phyloP scores from a whole-genome alignment of 2,888 invertebrate species.

The Leptopilina drosophilae region DNA sequence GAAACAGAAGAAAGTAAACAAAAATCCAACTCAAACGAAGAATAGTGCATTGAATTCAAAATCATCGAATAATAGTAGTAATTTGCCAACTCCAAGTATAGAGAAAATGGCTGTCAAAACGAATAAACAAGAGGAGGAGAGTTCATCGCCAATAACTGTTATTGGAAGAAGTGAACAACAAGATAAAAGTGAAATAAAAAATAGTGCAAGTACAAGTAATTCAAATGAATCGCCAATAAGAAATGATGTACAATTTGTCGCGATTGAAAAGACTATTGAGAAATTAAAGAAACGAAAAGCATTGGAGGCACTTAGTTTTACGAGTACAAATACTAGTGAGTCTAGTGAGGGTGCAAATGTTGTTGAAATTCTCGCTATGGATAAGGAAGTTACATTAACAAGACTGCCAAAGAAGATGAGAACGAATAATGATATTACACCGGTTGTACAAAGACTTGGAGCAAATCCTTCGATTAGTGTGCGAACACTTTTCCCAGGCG shows the following conservation, averaged over 20 bases:
- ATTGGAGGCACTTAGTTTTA: slow-evolving; percentile 64
- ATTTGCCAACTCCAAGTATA: slow-evolving; percentile 44
- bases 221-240: slow-evolving; percentile 56
- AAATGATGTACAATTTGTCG: slow-evolving; percentile 63
- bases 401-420: slow-evolving; percentile 77
- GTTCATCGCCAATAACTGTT: slow-evolving; percentile 21
- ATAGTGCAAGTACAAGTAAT: slow-evolving; percentile 40
- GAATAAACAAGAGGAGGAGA: slow-evolving; percentile 37
- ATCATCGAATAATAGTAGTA: slow-evolving; percentile 47
- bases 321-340: slow-evolving; percentile 51
- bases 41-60: slow-evolving; percentile 46
- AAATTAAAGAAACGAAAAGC: slow-evolving; percentile 74
- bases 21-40: slow-evolving; percentile 69
- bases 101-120: slow-evolving; percentile 59
- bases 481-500: slow-evolving; percentile 88
- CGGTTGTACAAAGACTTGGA: slow-evolving; percentile 84
- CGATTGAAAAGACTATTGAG: slow-evolving; percentile 72
- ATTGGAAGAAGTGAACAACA: slow-evolving; percentile 45
- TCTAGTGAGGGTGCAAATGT: slow-evolving; percentile 62
- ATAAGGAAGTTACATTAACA: slow-evolving; percentile 81
- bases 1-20: slow-evolving; percentile 76
- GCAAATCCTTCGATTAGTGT: slow-evolving; percentile 91
- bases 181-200: neutral
- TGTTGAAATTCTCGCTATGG: slow-evolving; percentile 77
- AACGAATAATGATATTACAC: slow-evolving; percentile 79